Base-by-base conservation (phyloP, 2,888 invertebrate species). In the Xestia xanthographa region DNA sequence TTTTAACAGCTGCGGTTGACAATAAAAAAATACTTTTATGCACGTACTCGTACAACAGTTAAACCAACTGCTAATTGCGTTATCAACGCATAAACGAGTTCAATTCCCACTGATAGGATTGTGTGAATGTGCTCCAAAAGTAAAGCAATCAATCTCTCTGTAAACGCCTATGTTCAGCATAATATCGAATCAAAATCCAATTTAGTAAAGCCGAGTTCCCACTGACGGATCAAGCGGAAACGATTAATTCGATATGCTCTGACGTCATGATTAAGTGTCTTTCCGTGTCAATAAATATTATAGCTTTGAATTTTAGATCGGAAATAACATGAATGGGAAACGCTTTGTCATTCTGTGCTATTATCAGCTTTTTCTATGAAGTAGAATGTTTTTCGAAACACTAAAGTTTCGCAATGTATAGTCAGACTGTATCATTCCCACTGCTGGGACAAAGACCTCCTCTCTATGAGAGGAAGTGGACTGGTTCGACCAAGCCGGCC, bases 171-270 rank as follows among this genome's bases (percentile, higher is more conserved):
- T 83, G 82, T 72, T 85, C 72, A 72, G 72, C 78, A 70, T 83
- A 74, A 86, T 66, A 84, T 84, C 73, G 73, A 84, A 84, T 86
- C 86, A 86, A 86, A 84, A 79, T 84, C 83, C 84, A 86, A 86
- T 84, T 84, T 79, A 53, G 79, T 71, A 79, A 86, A 83, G 75
- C 66, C 73, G 75, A 75, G 67, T 79, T 75, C 69, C 73, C 80
- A 75, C 83, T 67, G 79, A 77, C 86, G 70, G 75, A 80, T 79
- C 86, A 77, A 73, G 77, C 76, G 83, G 80, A 77, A 86, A 77
- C 76, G 80, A 87, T 87, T 85, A 81, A 87, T 83, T 86, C 72
- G 80, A 80, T 79, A 86, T 82, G 77, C 70, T 78, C 71, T 68
- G 70, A 73, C 78, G 78, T 77, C 84, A 83, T 78, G 85, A 72